Conservation (phyloP, 2,113 vertebrate species). For the Sardina pilchardus region DNA sequence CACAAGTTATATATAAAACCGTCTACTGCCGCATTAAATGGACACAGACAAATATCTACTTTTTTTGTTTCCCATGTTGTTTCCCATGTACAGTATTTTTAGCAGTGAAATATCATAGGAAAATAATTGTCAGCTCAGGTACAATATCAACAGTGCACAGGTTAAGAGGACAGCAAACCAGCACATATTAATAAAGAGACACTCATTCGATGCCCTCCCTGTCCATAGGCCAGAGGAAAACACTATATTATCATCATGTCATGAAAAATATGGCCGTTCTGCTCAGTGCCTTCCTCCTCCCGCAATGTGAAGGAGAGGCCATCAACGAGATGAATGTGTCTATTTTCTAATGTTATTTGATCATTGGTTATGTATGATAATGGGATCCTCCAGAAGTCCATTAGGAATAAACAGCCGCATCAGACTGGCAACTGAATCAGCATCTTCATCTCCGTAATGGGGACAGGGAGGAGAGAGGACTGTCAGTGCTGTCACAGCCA, state of each 20-base stretch:
- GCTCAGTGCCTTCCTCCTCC: neutral
- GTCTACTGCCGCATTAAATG: neutral
- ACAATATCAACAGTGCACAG: too few species aligned
- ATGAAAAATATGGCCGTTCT: neutral
- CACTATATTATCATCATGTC: neutral
- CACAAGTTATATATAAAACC: neutral
- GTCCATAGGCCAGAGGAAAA: neutral
- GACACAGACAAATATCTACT: neutral
- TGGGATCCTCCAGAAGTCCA: neutral
- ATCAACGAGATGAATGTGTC: neutral
- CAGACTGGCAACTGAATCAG: slow-evolving; percentile 9
- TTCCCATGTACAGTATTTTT: neutral
- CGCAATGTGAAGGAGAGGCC: neutral
- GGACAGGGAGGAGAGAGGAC: neutral
- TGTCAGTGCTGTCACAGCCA: slow-evolving; percentile 18
- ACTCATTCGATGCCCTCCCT: neutral
- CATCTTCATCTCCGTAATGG: slow-evolving; percentile 31
- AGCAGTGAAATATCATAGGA: neutral
- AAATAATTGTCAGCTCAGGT: too few species aligned
- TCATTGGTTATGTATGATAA: slow-evolving; percentile 15
- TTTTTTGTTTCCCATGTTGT: too few species aligned
- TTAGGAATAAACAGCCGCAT: neutral
- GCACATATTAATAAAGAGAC: neutral
- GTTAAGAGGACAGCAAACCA: neutral
- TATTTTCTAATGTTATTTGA: slow-evolving; percentile 11